A percentile compares a stretch with the other conserved stretches of the same genome.
These are phyloP conservation scores for Saxidomus purpurata DNA, from an alignment of 1,140 invertebrate genomes.

Conservation along the genomic window DNA sequence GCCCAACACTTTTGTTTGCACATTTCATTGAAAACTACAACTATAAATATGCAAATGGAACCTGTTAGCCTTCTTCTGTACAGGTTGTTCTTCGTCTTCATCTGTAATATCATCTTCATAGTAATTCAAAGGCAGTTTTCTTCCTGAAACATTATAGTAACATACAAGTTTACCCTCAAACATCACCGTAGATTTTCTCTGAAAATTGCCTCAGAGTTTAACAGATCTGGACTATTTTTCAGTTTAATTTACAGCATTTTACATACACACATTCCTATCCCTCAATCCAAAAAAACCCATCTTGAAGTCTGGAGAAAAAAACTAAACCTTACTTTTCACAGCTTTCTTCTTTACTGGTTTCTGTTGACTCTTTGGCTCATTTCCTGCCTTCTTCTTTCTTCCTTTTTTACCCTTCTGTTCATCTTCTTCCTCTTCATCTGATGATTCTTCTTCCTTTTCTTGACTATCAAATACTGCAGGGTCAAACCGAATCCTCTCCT, in stretches of 20 bases:
- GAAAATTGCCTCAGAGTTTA: too few relatives aligned
- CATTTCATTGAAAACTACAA: too few relatives aligned
- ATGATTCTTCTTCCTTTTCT: not conserved
- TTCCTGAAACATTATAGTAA: not conserved
- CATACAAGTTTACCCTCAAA: too few relatives aligned
- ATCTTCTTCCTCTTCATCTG: slow-evolving; percentile 29
- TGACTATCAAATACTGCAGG: slow-evolving; percentile 11
- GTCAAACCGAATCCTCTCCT: slow-evolving; percentile 47
- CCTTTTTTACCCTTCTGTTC: slow-evolving; percentile 28
- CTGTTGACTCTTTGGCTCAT: not conserved
- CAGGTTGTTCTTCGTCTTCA: not conserved
- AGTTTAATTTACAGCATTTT: too few relatives aligned
- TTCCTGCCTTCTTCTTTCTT: slow-evolving; percentile 24
- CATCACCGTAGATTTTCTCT: too few relatives aligned
- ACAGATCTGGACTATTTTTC: too few relatives aligned
- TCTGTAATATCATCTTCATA: slow-evolving; percentile 5
- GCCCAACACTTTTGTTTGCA: too few relatives aligned
- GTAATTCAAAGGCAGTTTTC: not conserved
- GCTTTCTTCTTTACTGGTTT: not conserved
- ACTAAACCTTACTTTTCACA: slow-evolving; percentile 5
- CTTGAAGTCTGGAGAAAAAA: too few relatives aligned
- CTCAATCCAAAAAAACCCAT: too few relatives aligned
- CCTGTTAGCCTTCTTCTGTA: not conserved
- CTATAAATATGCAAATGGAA: too few relatives aligned
- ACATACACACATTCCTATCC: too few relatives aligned